Base-by-base conservation (phyloP, 2,113 vertebrate genomes). In the Marcusenius ussheri region DNA sequence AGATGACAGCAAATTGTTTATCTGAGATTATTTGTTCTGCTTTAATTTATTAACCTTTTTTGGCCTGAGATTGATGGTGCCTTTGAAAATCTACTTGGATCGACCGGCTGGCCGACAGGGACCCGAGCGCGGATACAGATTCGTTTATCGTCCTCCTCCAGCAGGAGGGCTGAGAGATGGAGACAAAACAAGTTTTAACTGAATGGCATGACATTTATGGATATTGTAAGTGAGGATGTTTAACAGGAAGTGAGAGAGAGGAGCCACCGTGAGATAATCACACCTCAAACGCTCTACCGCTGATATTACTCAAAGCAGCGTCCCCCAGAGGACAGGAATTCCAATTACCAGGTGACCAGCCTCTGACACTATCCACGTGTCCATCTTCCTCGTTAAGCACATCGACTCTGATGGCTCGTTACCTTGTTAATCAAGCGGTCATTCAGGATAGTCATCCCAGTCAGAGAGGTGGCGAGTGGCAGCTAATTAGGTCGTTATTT, bases 11-110 rank as follows among this genome's bases (percentile, higher is more conserved):
- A 86, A 86, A n/a, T 47, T 13, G 46, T 86, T 86, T 50, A 13
- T 49, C 24, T 86, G 83, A 50, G 21, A 24, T 21, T 15, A 49
- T 13, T 47, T 86, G 46, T 86, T 50, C n/a, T 50, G 83, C 45
- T 86, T 86, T 86, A 86, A 86, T 86, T 86, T 17, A 86, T 50
- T 86, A 86, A 86, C 42, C 83, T 86, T 50, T 80, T 24, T 50
- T 86, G 47, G 83, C 46, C 46, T 50, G 83, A 86, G 46, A 50
- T 49, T 50, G 24, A 86, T 50, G 45, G 74, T 42, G n/a, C 24
- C 83, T 86, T 47, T 86, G 46, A 86, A 50, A 86, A 27, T 50
- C 42, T 21, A 46, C 42, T 85, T n/a, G 7, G 83, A 49, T 85
- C 21, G 83, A 85, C 42, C 46, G 10, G 24, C 62, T 13, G n/a